Percentiles rank a stretch among this genome's conserved stretches.
These are phyloP conservation scores for Hypothenemus hampei DNA, from an alignment of 1,140 invertebrate species.

Conservation along the genomic window DNA sequence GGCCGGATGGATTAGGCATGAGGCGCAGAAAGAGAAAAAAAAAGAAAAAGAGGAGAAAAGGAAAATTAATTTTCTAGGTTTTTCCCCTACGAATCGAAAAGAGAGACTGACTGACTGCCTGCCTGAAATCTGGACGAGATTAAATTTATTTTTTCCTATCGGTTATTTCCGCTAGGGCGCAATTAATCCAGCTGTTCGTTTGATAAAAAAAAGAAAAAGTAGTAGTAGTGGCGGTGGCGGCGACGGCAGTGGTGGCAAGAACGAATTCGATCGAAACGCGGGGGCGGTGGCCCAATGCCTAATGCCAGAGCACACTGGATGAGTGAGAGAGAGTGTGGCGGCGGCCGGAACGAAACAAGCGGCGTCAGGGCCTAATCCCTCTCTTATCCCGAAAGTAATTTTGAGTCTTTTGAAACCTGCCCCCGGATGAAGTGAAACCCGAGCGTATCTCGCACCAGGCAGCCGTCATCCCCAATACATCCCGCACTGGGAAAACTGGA, in stretches of 20 bases:
- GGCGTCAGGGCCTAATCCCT: constrained; percentile 42
- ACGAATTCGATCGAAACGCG: neutral
- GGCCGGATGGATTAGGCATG: no score
- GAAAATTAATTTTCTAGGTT: no score
- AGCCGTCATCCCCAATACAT: constrained; percentile 21
- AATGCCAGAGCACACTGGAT: neutral
- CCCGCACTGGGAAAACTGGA: constrained; percentile 17
- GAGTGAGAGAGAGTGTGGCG: constrained; percentile 27
- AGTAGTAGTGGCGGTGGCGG: no score
- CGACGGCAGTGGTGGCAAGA: no score
- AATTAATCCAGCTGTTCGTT: constrained; percentile 30
- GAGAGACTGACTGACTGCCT: neutral
- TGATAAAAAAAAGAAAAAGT: constrained; percentile 31
- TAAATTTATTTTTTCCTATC: neutral
- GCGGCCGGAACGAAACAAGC: constrained; percentile 41
- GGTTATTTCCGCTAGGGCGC: constrained; percentile 7
- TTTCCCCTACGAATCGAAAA: neutral
- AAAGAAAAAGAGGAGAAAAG: no score
- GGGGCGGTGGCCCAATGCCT: neutral
- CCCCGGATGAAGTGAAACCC: constrained; percentile 44
- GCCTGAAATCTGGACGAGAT: no score
- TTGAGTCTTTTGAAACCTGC: constrained; percentile 48
- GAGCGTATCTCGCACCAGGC: constrained; percentile 40
- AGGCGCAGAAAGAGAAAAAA: no score
- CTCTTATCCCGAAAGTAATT: constrained; percentile 49